Evolutionary conservation across 2,797 vertebrate species (phyloP).

Genomic region (Myotis myotis): DNA sequence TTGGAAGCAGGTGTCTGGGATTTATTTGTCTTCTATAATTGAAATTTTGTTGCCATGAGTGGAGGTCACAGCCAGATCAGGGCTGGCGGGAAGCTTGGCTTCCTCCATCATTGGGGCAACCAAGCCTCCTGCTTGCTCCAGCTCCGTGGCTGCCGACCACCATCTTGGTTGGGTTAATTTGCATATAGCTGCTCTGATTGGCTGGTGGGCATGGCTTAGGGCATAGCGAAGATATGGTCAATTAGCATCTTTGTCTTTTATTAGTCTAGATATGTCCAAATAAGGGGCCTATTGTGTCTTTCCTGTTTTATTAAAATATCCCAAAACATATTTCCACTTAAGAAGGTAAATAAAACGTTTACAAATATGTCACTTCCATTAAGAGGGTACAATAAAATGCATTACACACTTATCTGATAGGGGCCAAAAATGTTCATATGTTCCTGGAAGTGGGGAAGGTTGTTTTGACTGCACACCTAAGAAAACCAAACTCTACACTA

Average conservation of each 20-base stretch:
- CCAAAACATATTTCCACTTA: background rate
- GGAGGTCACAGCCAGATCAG: too few relatives aligned
- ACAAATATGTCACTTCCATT: background rate
- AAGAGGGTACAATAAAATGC: background rate
- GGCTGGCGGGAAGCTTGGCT: too few relatives aligned
- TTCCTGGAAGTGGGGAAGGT: background rate
- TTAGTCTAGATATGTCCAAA: background rate
- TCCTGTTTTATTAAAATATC: background rate
- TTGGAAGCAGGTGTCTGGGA: too few relatives aligned
- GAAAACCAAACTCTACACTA: background rate
- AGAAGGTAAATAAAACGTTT: background rate
- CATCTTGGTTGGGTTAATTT: too few relatives aligned
- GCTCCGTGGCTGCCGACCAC: too few relatives aligned
- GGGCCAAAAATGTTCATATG: background rate
- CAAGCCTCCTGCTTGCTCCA: too few relatives aligned
- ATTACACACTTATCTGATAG: background rate
- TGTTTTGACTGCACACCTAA: background rate
- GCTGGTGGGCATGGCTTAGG: too few relatives aligned
- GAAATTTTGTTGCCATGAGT: too few relatives aligned
- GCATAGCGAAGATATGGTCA: rapidly evolving
- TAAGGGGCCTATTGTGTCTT: background rate
- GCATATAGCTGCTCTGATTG: too few relatives aligned
- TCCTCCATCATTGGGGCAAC: too few relatives aligned
- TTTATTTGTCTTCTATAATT: too few relatives aligned
- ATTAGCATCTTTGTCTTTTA: too few relatives aligned